Evolutionary conservation across 2,113 vertebrate species (phyloP).

Genomic region (Nycticebus coucang): DNA sequence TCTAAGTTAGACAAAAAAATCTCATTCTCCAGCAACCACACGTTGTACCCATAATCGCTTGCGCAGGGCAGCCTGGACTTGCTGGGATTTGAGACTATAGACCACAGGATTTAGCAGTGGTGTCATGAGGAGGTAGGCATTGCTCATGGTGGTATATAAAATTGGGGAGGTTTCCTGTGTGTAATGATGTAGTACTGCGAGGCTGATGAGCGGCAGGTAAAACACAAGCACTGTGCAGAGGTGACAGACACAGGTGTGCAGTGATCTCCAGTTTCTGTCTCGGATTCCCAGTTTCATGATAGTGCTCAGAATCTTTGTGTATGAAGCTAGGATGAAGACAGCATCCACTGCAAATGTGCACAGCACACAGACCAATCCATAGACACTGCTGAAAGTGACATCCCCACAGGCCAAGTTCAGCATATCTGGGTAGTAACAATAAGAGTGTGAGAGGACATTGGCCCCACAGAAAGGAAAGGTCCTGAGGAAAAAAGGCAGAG

Average conservation of each 20-base stretch:
- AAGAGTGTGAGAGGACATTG: conserved; percentile 76
- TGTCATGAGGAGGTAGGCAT: conserved; percentile 70
- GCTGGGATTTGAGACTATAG: conserved; percentile 73
- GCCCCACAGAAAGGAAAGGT: conserved; percentile 73
- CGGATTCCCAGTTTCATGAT: conserved; percentile 51
- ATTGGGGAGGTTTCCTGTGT: conserved; percentile 30
- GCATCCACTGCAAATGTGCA: conserved; percentile 73
- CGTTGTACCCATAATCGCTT: conserved; percentile 64
- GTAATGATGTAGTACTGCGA: conserved; percentile 60
- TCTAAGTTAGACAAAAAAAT: background rate
- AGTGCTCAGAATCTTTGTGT: conserved; percentile 68
- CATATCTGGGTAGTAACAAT: conserved; percentile 78
- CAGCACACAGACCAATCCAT: conserved; percentile 70
- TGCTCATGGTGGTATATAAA: conserved; percentile 69
- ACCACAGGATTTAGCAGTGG: conserved; percentile 69
- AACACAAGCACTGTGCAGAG: conserved; percentile 66
- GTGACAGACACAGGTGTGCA: conserved; percentile 73
- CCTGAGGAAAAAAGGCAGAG: conserved; percentile 72
- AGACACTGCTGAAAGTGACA: conserved; percentile 66
- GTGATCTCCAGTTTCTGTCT: conserved; percentile 56
- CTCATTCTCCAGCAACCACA: conserved; percentile 63
- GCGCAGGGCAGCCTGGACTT: conserved; percentile 60
- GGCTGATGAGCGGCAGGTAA: conserved; percentile 72
- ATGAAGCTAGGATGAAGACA: conserved; percentile 72
- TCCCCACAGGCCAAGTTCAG: conserved; percentile 77